phyloP scores from a whole-genome alignment of 2,797 vertebrate species.

The Mionectes olivaceus region DNA sequence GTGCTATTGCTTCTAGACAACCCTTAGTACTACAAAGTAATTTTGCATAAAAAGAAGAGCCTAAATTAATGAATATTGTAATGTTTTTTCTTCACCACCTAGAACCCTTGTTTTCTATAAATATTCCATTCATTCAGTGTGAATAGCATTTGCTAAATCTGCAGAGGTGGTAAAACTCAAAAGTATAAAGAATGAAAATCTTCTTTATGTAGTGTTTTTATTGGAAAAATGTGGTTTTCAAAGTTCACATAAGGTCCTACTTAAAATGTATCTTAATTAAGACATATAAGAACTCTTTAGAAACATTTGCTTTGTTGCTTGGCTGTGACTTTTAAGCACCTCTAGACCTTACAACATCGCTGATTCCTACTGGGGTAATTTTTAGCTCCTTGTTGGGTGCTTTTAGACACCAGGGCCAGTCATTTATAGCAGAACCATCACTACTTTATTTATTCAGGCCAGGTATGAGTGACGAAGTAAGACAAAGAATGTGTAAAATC shows the following conservation, averaged over 20 bases:
- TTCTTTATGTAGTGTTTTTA: background rate
- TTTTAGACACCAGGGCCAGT: background rate
- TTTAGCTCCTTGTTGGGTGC: background rate
- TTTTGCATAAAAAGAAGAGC: background rate
- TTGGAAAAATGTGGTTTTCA: background rate
- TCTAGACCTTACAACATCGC: background rate
- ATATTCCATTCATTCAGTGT: background rate
- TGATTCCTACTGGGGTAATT: background rate
- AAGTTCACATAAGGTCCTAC: background rate
- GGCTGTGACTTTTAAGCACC: background rate
- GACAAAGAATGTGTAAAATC: background rate
- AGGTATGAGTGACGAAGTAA: background rate
- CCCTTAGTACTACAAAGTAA: background rate
- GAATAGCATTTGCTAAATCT: background rate
- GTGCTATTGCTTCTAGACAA: background rate
- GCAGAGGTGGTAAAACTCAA: background rate
- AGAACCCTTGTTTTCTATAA: background rate
- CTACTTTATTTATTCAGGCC: background rate
- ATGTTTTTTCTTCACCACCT: background rate
- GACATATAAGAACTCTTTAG: background rate
- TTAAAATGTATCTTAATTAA: background rate
- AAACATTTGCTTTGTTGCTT: background rate
- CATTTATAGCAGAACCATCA: background rate
- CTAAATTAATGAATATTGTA: background rate
- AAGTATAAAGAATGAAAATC: background rate